Evolutionary conservation across 2,888 invertebrate species (phyloP).

Genomic region (Leptinotarsa peninsularis): DNA sequence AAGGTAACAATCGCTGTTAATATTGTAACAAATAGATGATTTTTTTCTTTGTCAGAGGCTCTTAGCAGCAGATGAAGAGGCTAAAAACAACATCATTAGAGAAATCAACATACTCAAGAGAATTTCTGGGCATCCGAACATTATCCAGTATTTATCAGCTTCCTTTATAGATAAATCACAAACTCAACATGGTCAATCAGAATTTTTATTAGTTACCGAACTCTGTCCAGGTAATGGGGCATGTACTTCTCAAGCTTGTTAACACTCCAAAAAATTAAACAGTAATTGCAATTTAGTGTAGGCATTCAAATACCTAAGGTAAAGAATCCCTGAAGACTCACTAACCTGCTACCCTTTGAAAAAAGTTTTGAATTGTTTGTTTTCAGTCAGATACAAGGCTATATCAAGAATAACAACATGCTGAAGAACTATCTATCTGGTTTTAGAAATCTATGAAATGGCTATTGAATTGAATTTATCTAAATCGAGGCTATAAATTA

Average conservation of each 20-base stretch:
- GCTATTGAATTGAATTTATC: too few species aligned
- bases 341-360: too few species aligned
- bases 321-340: too few species aligned
- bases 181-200: constrained; percentile 84
- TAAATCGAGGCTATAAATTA: too few species aligned
- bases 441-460: too few species aligned
- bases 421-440: too few species aligned
- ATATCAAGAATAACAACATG: too few species aligned
- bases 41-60: constrained; percentile 71
- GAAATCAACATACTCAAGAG: constrained; percentile 89
- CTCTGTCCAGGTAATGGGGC: constrained; percentile 80
- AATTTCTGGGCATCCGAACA: constrained; percentile 90
- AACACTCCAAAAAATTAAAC: constrained; percentile 2
- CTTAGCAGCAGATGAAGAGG: constrained; percentile 84
- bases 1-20: constrained; percentile 71
- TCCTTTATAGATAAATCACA: constrained; percentile 83
- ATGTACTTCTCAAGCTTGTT: too few species aligned
- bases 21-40: constrained; percentile 6
- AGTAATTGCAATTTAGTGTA: too few species aligned
- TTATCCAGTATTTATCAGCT: constrained; percentile 91
- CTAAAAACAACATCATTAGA: constrained; percentile 82
- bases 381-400: too few species aligned
- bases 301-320: too few species aligned
- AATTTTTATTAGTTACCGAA: constrained; percentile 93
- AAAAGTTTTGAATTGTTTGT: too few species aligned